A percentile compares a stretch with the other conserved stretches of the same genome.
phyloP scores from a whole-genome alignment of 2,888 invertebrate genomes.

The Harpalus rubripes region DNA sequence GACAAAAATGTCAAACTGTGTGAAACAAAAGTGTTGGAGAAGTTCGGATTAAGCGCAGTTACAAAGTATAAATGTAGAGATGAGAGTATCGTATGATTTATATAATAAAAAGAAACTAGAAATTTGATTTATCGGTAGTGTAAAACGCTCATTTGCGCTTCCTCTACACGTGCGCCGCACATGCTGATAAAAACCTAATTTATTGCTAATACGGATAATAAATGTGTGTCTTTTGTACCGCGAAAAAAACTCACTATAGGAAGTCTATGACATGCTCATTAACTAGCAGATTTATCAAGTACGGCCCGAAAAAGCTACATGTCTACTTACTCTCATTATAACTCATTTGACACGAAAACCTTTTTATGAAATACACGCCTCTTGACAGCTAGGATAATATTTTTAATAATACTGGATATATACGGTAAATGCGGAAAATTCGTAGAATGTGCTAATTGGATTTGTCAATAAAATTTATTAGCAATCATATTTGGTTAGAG shows the following conservation, averaged over 20 bases:
- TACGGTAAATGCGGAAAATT: not conserved
- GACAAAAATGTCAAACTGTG: not conserved
- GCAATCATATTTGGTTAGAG: not conserved
- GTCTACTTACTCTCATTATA: slow-evolving; percentile 12
- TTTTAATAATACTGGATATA: not conserved
- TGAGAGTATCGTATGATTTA: slow-evolving; percentile 46
- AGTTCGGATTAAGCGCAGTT: not conserved
- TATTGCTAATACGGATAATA: slow-evolving; percentile 60
- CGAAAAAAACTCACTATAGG: slow-evolving; percentile 42
- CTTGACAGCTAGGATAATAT: not conserved
- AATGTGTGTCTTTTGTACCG: slow-evolving; percentile 51
- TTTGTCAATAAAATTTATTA: not conserved
- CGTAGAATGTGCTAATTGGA: not conserved
- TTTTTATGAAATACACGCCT: slow-evolving; percentile 6
- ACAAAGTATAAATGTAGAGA: not conserved
- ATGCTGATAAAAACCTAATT: slow-evolving; percentile 56
- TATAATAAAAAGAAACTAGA: slow-evolving; percentile 46
- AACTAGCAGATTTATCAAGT: slow-evolving; percentile 50
- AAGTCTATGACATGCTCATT: slow-evolving; percentile 48
- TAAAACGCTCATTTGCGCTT: slow-evolving; percentile 58
- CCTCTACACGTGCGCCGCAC: slow-evolving; percentile 54
- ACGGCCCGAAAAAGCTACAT: slow-evolving; percentile 9
- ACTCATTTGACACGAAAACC: slow-evolving; percentile 6
- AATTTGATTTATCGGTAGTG: slow-evolving; percentile 43
- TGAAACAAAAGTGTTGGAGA: not conserved